Evolutionary conservation across 1,140 invertebrate species (phyloP).

Genomic region (Notospermus geniculatus): DNA sequence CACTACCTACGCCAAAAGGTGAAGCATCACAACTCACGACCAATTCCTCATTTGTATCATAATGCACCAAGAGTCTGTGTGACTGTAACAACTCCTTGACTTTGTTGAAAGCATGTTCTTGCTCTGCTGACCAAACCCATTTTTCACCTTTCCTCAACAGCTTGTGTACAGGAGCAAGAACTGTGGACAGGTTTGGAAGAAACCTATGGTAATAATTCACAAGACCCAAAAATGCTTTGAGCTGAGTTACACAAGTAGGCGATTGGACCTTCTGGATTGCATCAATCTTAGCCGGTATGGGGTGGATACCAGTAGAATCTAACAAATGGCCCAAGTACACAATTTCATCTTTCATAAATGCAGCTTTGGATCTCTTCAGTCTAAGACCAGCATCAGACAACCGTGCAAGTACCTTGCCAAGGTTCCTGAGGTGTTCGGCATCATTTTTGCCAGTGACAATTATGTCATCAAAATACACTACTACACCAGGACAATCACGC

Average conservation of each 20-base stretch:
- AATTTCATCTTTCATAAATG: not conserved
- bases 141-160: too few species aligned
- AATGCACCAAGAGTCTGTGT: not conserved
- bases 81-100: too few species aligned
- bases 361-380: constrained; percentile 52
- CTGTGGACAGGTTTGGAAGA: too few species aligned
- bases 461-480: constrained; percentile 25
- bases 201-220: too few species aligned
- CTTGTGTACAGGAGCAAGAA: too few species aligned
- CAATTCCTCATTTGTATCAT: not conserved
- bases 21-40: too few species aligned
- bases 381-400: constrained; percentile 45
- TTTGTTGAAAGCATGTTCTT: too few species aligned
- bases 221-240: too few species aligned
- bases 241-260: too few species aligned
- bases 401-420: constrained; percentile 10
- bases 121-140: not conserved
- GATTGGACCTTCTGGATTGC: too few species aligned
- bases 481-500: constrained; percentile 13
- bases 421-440: constrained; percentile 20
- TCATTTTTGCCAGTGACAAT: constrained; percentile 20
- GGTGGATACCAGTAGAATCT: too few species aligned
- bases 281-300: not conserved
- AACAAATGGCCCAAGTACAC: not conserved
- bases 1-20: too few species aligned